Base-by-base conservation (phyloP, 2,888 invertebrate species). In the Archips xylosteana region DNA sequence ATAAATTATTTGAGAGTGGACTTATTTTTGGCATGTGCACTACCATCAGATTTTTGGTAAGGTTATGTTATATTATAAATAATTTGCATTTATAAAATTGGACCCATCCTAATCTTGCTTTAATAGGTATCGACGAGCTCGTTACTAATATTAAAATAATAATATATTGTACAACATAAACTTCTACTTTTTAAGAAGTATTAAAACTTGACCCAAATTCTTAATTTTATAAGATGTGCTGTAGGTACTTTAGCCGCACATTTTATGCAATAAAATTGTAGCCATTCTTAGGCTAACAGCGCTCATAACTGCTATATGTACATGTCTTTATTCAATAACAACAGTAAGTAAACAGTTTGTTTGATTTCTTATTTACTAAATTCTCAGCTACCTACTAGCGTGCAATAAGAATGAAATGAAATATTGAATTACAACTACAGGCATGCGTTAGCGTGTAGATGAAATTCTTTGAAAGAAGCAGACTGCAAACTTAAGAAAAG, bases 211-310 rank as follows among this genome's bases (percentile, higher is more conserved):
- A 71, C 70, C 36, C 47, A 57, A n/a, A 64, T 64, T 70, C 57
- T 63, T 64, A 15, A 13, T 13, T 62, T 66, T 62, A 61, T 13
- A n/a, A 9, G 15, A 10, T 9, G 3, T 42, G 15, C 61, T 23
- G 23, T 23, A 1, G 0, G 23, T 23, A 23, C 23, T 23, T 23
- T 23, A 23, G 1, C 23, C 23, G 23, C 23, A 23, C 1, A 23
- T 23, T 23, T 23, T 23, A 23, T 23, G 23, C 23, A 23, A 23
- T 23, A 1, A 23, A 36, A 13, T 39, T 12, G 61, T 42, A 62
- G 15, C 4, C 15, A 42, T 74, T 76, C 78, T 78, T 78, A 77
- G 73, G 49, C 75, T 42, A 42, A 23, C 23, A 23, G 23, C 23
- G 23, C 23, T 23, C 23, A 23, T 23, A 23, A 23, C 23, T n/a